These are phyloP conservation scores for Anthophora plumipes DNA, from an alignment of 2,888 invertebrate species.

Conservation along the genomic window DNA sequence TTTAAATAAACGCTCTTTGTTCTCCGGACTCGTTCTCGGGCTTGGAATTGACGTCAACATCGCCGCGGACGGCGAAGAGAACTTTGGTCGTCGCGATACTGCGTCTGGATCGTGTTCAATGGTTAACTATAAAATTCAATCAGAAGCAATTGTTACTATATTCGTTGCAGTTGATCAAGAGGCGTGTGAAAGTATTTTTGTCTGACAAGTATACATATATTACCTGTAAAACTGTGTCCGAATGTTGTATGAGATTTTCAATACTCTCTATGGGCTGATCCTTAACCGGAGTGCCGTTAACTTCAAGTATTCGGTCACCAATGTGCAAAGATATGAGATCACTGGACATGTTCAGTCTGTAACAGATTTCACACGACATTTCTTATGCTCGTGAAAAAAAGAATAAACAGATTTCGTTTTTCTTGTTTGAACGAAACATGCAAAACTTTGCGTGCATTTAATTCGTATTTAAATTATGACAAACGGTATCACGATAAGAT, in stretches of 20 bases:
- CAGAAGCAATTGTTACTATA: constrained; percentile 13
- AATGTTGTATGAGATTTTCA: constrained; percentile 90
- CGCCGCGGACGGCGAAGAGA: constrained; percentile 83
- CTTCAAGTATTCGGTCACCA: constrained; percentile 97
- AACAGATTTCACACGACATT: constrained; percentile 67
- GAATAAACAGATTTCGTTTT: not conserved
- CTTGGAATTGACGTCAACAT: constrained; percentile 84
- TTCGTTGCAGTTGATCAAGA: not conserved
- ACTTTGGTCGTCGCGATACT: constrained; percentile 86
- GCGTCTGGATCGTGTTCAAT: constrained; percentile 95
- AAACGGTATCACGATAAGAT: not conserved
- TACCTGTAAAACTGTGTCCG: constrained; percentile 91
- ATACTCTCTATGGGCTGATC: constrained; percentile 92
- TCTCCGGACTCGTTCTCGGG: constrained; percentile 82
- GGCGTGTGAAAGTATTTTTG: not conserved
- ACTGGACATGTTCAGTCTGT: constrained; percentile 92
- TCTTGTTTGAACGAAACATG: constrained; percentile 53
- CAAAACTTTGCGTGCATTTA: constrained; percentile 66
- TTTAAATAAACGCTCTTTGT: constrained; percentile 86
- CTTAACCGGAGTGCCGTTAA: constrained; percentile 95
- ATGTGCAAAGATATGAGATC: constrained; percentile 94
- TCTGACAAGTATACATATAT: constrained; percentile 15
- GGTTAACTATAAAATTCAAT: constrained; percentile 87
- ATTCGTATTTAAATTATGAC: constrained; percentile 29
- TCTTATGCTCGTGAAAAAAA: too few relatives aligned